Percentiles rank a stretch among this genome's conserved stretches.
Evolutionary conservation across 1,140 invertebrate species (phyloP).

Genomic region (Cotesia chilonis): DNA sequence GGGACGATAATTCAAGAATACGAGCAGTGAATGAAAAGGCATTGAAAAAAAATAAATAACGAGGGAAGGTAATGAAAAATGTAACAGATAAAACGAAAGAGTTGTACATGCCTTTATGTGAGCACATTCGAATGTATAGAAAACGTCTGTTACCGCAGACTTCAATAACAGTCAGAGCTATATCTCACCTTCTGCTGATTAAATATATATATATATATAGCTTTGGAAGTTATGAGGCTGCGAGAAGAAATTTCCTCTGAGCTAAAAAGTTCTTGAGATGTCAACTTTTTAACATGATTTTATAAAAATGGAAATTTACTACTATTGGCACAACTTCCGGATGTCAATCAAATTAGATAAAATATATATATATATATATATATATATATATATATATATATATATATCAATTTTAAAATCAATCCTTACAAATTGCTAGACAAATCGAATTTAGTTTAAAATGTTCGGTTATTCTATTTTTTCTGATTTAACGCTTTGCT

Average conservation of each 20-base stretch:
- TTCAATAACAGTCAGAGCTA: conserved; percentile 31
- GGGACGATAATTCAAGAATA: conserved; percentile 19
- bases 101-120: conserved; percentile 5
- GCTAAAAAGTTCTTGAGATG: conserved; percentile 6
- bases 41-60: not conserved
- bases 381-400: too few relatives aligned
- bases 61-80: not conserved
- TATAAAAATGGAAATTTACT: too few relatives aligned
- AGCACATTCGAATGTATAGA: conserved; percentile 3
- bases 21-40: not conserved
- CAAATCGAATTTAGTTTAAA: conserved; percentile 4
- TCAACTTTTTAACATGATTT: conserved; percentile 1
- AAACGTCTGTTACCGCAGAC: conserved; percentile 36
- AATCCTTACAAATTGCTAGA: not conserved
- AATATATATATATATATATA: too few relatives aligned
- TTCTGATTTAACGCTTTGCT: too few relatives aligned
- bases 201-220: conserved; percentile 17
- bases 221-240: conserved; percentile 19
- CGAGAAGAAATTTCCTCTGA: not conserved
- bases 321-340: too few relatives aligned
- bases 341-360: too few relatives aligned
- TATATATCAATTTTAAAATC: too few relatives aligned
- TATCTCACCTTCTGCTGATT: conserved; percentile 29
- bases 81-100: not conserved
- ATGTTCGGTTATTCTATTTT: not conserved